These are phyloP conservation scores for Microctenopoma lineatum DNA, from an alignment of 2,797 vertebrate genomes.

Conservation along the genomic window DNA sequence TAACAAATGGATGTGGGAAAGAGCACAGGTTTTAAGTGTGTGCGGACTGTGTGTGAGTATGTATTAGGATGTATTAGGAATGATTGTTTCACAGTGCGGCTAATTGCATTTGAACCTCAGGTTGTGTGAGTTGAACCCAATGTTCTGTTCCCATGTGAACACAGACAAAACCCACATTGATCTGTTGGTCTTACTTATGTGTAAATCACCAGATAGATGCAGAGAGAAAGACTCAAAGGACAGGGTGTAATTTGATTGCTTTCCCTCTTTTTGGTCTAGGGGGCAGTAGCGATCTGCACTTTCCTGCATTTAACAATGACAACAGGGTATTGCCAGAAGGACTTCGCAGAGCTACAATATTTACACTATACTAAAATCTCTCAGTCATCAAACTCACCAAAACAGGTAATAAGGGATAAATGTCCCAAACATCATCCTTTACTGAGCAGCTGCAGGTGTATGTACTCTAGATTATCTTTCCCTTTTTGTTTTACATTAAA, in stretches of 20 bases:
- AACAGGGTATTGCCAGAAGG: not conserved
- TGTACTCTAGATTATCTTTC: not conserved
- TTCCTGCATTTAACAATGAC: not conserved
- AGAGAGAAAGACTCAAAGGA: not conserved
- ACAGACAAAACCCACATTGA: slow-evolving; percentile 35
- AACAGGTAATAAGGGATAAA: no score
- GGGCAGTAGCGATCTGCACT: slow-evolving; percentile 60
- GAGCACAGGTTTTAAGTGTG: not conserved
- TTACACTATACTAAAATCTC: slow-evolving; percentile 8
- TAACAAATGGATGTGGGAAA: not conserved
- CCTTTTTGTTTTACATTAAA: slow-evolving; percentile 4
- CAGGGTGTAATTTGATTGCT: slow-evolving; percentile 5
- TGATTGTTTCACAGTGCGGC: slow-evolving; percentile 23
- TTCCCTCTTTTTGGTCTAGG: slow-evolving; percentile 20
- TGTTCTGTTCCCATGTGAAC: slow-evolving; percentile 61
- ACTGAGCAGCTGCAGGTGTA: not conserved
- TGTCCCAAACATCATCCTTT: no score
- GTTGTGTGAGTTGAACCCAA: slow-evolving; percentile 40
- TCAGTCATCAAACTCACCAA: not conserved
- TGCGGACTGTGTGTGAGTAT: slow-evolving; percentile 38
- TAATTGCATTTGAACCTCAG: slow-evolving; percentile 50
- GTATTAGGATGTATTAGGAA: slow-evolving; percentile 22
- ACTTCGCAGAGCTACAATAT: slow-evolving; percentile 10
- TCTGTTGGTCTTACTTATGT: slow-evolving; percentile 17
- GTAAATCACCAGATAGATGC: slow-evolving; percentile 21